Conservation (phyloP, 2,797 vertebrate genomes). For the Anableps anableps region DNA sequence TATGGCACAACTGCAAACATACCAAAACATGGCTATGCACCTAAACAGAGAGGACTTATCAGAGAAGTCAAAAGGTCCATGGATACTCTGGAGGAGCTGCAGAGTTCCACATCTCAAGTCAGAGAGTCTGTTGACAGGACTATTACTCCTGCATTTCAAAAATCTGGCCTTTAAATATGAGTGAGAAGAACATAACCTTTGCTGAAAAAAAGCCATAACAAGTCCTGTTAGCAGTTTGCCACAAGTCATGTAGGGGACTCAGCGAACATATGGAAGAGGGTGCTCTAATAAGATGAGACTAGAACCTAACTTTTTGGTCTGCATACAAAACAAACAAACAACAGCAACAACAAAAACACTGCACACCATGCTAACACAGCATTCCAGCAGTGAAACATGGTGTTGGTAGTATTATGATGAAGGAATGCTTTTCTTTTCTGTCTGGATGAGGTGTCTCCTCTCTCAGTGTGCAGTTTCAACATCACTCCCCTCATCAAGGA, state of each 20-base stretch:
- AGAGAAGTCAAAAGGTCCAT: background rate
- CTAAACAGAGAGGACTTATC: background rate
- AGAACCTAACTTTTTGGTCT: background rate
- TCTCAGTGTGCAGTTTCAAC: constrained; percentile 48
- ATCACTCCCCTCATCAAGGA: constrained; percentile 23
- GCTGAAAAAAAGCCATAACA: background rate
- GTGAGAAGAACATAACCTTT: background rate
- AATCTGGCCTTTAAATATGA: background rate
- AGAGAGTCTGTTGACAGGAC: background rate
- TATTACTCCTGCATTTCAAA: too few relatives aligned
- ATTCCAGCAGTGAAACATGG: background rate
- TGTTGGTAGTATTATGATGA: background rate
- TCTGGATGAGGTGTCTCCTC: constrained; percentile 57
- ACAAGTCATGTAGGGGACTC: background rate
- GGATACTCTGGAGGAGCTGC: background rate
- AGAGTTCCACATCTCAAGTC: background rate
- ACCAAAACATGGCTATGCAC: background rate
- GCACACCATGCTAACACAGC: background rate
- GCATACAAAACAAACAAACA: background rate
- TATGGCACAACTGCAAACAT: background rate
- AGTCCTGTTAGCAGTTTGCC: background rate
- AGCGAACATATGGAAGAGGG: background rate
- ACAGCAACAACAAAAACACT: background rate
- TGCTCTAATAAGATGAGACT: background rate
- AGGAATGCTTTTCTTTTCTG: background rate